Percentiles rank a stretch among this genome's conserved stretches.
These are phyloP conservation scores for Aphodius granarius DNA, from an alignment of 2,888 invertebrate species.

Conservation along the genomic window DNA sequence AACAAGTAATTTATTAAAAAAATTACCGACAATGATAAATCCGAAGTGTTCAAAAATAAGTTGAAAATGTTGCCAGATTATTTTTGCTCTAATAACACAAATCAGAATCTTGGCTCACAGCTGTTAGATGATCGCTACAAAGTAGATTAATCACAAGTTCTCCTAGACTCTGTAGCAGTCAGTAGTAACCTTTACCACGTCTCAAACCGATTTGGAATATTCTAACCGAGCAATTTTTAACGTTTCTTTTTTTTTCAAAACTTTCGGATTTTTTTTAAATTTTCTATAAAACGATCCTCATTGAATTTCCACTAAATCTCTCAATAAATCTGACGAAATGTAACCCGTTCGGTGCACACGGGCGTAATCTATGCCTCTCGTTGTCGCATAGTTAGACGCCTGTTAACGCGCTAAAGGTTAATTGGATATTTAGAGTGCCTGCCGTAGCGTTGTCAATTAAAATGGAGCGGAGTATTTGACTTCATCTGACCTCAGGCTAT, in stretches of 20 bases:
- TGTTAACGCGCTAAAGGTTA: conserved; percentile 3
- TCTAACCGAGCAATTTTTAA: no score
- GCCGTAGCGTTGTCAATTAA: conserved; percentile 8
- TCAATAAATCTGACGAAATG: neutral
- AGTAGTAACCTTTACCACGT: no score
- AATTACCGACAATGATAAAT: neutral
- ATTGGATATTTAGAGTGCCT: conserved; percentile 13
- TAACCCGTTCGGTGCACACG: neutral
- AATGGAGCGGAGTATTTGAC: conserved; percentile 4
- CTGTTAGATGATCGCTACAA: neutral
- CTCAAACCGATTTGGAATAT: no score
- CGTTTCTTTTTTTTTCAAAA: no score
- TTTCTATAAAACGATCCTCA: neutral
- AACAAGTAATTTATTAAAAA: no score
- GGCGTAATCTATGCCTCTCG: neutral
- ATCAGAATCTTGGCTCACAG: neutral
- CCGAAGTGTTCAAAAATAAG: neutral
- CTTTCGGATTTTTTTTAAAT: no score
- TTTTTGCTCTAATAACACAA: neutral
- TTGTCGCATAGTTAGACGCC: neutral
- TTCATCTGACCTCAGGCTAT: conserved; percentile 4
- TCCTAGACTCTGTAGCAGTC: no score
- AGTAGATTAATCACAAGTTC: no score
- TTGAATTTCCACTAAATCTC: neutral
- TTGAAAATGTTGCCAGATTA: neutral